Evolutionary conservation across 1,140 invertebrate genomes (phyloP).

Genomic region (Pseudomyrmex dendroicus): DNA sequence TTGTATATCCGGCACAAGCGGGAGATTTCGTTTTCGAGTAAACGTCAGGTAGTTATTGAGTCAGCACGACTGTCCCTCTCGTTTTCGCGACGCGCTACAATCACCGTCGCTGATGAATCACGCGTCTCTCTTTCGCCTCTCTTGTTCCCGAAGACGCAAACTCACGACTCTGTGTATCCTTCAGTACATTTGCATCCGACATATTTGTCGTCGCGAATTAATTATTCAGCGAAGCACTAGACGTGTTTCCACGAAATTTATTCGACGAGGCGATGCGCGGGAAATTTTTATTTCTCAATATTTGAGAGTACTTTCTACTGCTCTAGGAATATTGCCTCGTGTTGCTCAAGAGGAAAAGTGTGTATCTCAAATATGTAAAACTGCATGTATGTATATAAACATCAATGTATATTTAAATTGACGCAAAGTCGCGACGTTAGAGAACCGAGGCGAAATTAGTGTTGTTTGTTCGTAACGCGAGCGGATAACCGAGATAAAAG

Average conservation of each 20-base stretch:
- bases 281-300: not conserved
- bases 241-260: not conserved
- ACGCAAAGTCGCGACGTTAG: too few relatives aligned
- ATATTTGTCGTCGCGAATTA: conserved; percentile 26
- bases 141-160: not conserved
- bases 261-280: conserved; percentile 6
- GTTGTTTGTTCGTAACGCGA: conserved; percentile 11
- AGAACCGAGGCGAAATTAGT: not conserved
- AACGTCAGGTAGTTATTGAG: conserved; percentile 20
- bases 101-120: conserved; percentile 52
- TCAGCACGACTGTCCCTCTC: conserved; percentile 45
- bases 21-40: conserved; percentile 33
- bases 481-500: conserved; percentile 6
- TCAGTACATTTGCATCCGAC: conserved; percentile 24
- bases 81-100: conserved; percentile 50
- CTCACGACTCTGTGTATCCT: not conserved
- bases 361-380: too few relatives aligned
- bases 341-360: not conserved
- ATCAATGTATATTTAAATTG: too few relatives aligned
- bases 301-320: conserved; percentile 6
- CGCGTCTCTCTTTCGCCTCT: conserved; percentile 8
- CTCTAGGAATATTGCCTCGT: not conserved
- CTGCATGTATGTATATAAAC: too few relatives aligned
- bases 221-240: conserved; percentile 7
- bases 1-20: conserved; percentile 2